phyloP scores from a whole-genome alignment of 2,888 invertebrate genomes.

The Notocelia uddmanniana region DNA sequence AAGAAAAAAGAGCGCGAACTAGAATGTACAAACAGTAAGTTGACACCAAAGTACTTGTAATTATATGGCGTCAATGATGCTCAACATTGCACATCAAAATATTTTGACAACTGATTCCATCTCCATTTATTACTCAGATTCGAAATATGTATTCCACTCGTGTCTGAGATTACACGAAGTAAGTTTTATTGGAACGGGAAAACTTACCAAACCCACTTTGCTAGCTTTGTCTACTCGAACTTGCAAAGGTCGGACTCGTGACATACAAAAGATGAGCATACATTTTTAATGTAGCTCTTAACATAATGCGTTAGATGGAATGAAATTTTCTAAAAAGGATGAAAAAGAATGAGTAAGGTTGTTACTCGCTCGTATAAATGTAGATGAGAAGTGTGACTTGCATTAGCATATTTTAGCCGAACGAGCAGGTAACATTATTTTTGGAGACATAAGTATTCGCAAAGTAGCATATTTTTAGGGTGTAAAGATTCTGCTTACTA shows the following conservation, averaged over 20 bases:
- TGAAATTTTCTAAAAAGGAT: constrained; percentile 46
- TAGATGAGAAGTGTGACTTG: constrained; percentile 33
- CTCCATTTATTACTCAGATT: constrained; percentile 34
- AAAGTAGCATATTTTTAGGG: neutral
- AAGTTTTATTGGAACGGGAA: constrained; percentile 63
- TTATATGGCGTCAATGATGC: neutral
- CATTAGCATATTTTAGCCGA: constrained; percentile 34
- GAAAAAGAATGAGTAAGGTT: constrained; percentile 38
- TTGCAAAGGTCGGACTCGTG: constrained; percentile 50
- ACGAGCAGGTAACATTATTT: constrained; percentile 5
- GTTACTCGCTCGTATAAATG: constrained; percentile 33
- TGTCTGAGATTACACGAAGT: constrained; percentile 57
- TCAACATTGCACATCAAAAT: constrained; percentile 9
- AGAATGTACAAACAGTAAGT: no score
- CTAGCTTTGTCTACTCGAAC: constrained; percentile 48
- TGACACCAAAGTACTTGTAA: no score
- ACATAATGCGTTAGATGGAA: constrained; percentile 50
- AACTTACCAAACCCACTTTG: constrained; percentile 58
- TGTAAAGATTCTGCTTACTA: neutral
- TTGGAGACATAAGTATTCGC: neutral
- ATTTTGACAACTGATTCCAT: constrained; percentile 18
- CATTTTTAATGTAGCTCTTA: constrained; percentile 60
- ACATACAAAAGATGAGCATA: constrained; percentile 56
- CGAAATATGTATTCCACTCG: constrained; percentile 51
- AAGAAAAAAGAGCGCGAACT: no score